Base-by-base conservation (phyloP, 2,797 vertebrate genomes). In the Gorsachius magnificus region DNA sequence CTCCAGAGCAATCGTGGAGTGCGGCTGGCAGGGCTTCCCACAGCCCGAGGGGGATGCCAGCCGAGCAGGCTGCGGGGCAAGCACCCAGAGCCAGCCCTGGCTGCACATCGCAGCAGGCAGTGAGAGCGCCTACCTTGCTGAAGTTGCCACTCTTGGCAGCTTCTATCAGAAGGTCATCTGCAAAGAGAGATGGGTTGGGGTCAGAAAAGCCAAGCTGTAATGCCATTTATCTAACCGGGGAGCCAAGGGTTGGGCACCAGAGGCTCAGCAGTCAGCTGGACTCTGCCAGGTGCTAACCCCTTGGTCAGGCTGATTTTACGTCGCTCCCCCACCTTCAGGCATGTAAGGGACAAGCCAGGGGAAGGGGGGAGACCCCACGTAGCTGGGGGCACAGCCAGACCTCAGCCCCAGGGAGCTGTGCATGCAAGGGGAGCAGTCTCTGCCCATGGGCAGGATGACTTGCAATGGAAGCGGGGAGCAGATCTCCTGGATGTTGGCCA, bases 131-230 rank as follows among this genome's bases (percentile, higher is more conserved):
- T 97, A 99, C 99, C 98, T 98, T 99, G 94, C 98, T 98, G 87
- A 98, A 95, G 92, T 99, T 98, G 41, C 98, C 99, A 35, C 91
- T 99, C 97, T 98, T 99, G 96, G 99, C 99, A 95, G 99, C 99
- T 90, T 99, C 98, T 45, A 99, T 98, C 72, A 99, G 96, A 95
- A 97, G 93, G 70, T 99, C 98, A 82, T 97, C 97, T 96, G 97
- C 92, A 95, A 96, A 88, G 95, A 95, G 97, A 98, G 41, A 92
- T 5, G 22, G 1, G 7, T 91, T 12, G 10, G 51, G 29, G n/a
- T 95, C 81, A 96, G 63, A 89, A 80, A 91, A 87, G 33, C 48
- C 75, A 36, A 81, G 56, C 29, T 91, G 50, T 71, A 89, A 48
- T 26, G 26, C 29, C 5, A 1, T 48, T 76, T 80, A 68, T 80